Percentiles rank a stretch among this genome's conserved stretches.
Conservation (phyloP, 2,797 vertebrate genomes). For the Peromyscus attwateri region DNA sequence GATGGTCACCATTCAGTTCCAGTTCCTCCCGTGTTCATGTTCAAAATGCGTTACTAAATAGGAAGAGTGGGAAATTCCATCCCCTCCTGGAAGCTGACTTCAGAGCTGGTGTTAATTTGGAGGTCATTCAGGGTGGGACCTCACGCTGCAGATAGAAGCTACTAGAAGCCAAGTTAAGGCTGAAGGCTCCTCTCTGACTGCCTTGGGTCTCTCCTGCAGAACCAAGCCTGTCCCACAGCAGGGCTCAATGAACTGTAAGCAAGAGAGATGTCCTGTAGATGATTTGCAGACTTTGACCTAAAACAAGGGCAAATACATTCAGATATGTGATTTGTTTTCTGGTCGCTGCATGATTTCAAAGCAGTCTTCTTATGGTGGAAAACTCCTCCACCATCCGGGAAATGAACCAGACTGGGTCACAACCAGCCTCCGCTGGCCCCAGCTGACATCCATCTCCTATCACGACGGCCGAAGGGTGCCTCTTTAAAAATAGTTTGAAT, state of each 20-base stretch:
- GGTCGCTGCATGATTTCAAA: conserved; percentile 73
- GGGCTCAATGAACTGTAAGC: conserved; percentile 61
- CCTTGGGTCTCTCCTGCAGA: neutral
- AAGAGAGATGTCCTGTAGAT: conserved; percentile 73
- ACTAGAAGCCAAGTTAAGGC: neutral
- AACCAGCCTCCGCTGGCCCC: neutral
- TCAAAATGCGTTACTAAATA: neutral
- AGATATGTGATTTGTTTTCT: conserved; percentile 74
- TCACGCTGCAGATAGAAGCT: conserved; percentile 13
- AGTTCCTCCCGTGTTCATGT: neutral
- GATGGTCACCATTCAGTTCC: neutral
- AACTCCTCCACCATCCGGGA: conserved; percentile 47
- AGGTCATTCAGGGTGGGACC: neutral
- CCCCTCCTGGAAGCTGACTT: conserved; percentile 15
- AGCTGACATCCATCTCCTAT: conserved; percentile 52
- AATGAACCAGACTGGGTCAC: conserved; percentile 66
- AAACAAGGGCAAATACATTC: conserved; percentile 81
- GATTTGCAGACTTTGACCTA: conserved; percentile 77
- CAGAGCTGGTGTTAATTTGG: neutral
- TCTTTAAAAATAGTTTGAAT: conserved; percentile 39
- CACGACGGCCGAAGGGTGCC: conserved; percentile 1
- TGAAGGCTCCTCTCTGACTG: too few relatives aligned
- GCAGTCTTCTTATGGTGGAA: conserved; percentile 52
- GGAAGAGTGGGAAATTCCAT: neutral
- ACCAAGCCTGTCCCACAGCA: neutral